Evolutionary conservation across 2,113 vertebrate genomes (phyloP).

Genomic region (Melanocharis versteri): DNA sequence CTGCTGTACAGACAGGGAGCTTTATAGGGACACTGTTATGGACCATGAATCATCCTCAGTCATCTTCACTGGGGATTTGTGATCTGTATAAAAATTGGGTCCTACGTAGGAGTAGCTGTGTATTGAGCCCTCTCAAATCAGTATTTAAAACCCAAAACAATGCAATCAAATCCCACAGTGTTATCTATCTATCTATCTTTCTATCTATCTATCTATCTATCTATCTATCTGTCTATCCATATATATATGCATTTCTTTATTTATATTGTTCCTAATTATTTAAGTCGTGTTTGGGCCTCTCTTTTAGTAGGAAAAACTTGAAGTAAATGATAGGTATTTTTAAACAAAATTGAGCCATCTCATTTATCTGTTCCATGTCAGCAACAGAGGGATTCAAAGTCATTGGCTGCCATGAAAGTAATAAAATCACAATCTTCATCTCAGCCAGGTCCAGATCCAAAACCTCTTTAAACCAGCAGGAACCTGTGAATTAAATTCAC

Average conservation of each 20-base stretch:
- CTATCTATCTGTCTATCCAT: fast-evolving
- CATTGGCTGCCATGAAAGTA: background rate
- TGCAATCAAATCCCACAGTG: background rate
- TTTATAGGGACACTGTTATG: background rate
- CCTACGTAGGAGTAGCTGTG: background rate
- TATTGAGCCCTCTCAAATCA: background rate
- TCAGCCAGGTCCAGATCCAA: background rate
- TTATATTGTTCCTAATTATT: background rate
- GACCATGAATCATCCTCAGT: background rate
- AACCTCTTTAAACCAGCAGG: background rate
- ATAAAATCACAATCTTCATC: background rate
- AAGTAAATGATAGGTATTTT: background rate
- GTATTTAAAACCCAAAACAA: background rate
- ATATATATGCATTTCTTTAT: background rate
- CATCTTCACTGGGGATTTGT: background rate
- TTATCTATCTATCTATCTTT: fast-evolving
- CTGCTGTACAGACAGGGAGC: background rate
- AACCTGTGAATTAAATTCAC: background rate
- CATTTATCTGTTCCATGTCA: background rate
- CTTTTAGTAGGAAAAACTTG: background rate
- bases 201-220: fast-evolving
- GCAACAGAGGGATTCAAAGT: background rate
- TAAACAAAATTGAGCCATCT: background rate
- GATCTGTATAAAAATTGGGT: background rate
- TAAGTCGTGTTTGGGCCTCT: background rate